Conservation (phyloP, 2,113 vertebrate species). For the Spheniscus mendiculus region DNA sequence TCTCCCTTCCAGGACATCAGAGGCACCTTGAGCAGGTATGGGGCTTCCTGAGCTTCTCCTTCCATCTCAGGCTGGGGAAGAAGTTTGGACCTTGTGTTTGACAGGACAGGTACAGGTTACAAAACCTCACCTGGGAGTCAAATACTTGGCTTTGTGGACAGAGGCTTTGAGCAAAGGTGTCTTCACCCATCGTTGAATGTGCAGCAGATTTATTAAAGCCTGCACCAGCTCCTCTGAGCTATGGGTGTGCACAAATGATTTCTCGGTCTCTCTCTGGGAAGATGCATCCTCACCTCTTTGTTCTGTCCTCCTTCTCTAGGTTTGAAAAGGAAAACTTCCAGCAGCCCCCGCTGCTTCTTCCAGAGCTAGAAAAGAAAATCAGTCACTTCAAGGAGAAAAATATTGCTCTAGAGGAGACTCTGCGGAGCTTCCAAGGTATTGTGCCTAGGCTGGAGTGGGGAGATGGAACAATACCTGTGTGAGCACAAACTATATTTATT, state of each 20-base stretch:
- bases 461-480: accelerated
- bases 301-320: background rate
- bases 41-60: background rate
- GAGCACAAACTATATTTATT: background rate
- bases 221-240: background rate
- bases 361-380: background rate
- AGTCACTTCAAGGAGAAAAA: background rate
- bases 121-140: background rate
- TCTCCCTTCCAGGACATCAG: constrained; percentile 7
- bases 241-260: accelerated
- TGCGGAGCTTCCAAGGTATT: constrained; percentile 6
- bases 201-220: background rate
- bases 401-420: background rate
- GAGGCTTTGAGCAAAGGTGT: background rate
- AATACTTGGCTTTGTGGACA: background rate
- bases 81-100: background rate
- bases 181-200: background rate
- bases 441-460: background rate
- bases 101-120: background rate
- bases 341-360: background rate
- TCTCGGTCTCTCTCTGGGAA: accelerated
- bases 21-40: background rate
- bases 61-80: too few relatives aligned
- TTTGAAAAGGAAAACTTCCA: background rate
- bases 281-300: background rate